phyloP scores from a whole-genome alignment of 2,888 invertebrate genomes.

The Cataglyphis albicans region DNA sequence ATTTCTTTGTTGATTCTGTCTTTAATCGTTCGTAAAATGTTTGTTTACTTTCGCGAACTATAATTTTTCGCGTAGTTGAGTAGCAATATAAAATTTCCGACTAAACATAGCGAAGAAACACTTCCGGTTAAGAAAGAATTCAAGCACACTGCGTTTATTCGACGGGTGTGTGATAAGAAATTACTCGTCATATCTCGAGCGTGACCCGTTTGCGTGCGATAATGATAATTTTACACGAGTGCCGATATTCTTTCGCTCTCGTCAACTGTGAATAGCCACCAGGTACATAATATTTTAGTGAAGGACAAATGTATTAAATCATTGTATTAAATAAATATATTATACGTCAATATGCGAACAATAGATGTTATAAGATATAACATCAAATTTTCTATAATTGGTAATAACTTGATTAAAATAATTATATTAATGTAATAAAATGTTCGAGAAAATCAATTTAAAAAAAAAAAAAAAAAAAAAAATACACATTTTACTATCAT shows the following conservation, averaged over 20 bases:
- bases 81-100: background rate
- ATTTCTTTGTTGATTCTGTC: background rate
- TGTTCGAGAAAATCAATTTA: background rate
- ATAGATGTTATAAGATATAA: background rate
- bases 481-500: background rate
- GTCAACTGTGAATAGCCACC: background rate
- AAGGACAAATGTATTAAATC: background rate
- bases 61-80: background rate
- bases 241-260: conserved; percentile 45
- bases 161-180: conserved; percentile 54
- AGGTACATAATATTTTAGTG: background rate
- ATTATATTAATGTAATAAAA: background rate
- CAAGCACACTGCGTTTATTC: conserved; percentile 53
- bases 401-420: background rate
- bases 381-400: background rate
- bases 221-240: conserved; percentile 59
- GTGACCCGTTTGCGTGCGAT: conserved; percentile 52
- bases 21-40: background rate
- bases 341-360: background rate
- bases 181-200: conserved; percentile 61
- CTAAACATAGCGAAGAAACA: conserved; percentile 27
- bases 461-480: too few relatives aligned
- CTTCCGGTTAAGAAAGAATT: conserved; percentile 61
- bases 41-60: background rate
- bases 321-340: background rate